A percentile compares a stretch with the other conserved stretches of the same genome.
These are phyloP conservation scores for Scaptomyza pallida DNA, from an alignment of 1,140 invertebrate species.

Conservation along the genomic window DNA sequence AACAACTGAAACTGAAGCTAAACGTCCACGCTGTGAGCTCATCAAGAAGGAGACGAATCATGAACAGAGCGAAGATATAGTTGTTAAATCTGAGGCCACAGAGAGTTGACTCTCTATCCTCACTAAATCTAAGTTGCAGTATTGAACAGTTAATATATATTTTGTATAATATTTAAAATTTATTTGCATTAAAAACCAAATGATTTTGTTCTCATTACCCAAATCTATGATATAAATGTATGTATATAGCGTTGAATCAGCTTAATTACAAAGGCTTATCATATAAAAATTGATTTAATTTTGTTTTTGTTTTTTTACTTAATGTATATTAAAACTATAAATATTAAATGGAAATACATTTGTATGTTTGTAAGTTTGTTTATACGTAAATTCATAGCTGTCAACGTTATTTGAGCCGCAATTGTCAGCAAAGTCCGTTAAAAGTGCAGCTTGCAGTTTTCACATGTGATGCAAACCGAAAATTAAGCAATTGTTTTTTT, in stretches of 20 bases:
- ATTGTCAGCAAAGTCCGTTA: slow-evolving; percentile 22
- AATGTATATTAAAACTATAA: slow-evolving; percentile 27
- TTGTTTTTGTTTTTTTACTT: slow-evolving; percentile 48
- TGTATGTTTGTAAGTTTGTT: slow-evolving; percentile 43
- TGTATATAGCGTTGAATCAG: slow-evolving; percentile 27
- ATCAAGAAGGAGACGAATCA: not conserved
- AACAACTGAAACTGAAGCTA: slow-evolving; percentile 19
- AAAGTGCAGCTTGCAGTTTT: slow-evolving; percentile 40
- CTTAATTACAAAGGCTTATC: slow-evolving; percentile 69
- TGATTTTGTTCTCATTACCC: slow-evolving; percentile 47
- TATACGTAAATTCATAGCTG: slow-evolving; percentile 16
- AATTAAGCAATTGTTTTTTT: slow-evolving; percentile 46
- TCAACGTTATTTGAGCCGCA: slow-evolving; percentile 24
- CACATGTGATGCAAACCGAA: slow-evolving; percentile 14
- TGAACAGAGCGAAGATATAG: not conserved
- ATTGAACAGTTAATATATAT: not conserved
- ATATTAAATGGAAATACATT: slow-evolving; percentile 24
- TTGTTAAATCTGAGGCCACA: slow-evolving; percentile 12
- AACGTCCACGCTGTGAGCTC: slow-evolving; percentile 24
- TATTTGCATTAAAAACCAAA: slow-evolving; percentile 62
- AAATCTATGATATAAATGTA: slow-evolving; percentile 49
- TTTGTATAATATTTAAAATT: slow-evolving; percentile 59
- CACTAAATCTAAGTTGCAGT: not conserved
- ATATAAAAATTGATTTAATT: slow-evolving; percentile 63
- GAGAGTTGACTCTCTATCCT: slow-evolving; percentile 5